Evolutionary conservation across 2,113 vertebrate genomes (phyloP).

Genomic region (Brachirus orientalis): DNA sequence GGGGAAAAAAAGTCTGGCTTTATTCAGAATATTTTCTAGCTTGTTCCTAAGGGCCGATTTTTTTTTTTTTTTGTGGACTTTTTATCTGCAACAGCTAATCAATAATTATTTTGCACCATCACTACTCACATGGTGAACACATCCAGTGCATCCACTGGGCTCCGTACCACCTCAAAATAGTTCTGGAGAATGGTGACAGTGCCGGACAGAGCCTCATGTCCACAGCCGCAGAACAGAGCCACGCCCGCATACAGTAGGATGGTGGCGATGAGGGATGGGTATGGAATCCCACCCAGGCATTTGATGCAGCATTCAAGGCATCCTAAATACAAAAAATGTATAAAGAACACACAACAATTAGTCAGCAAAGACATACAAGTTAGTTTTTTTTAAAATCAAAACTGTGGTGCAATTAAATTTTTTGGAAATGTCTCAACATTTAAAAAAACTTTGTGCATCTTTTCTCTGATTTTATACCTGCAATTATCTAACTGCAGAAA

Average conservation of each 20-base stretch:
- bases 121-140: conserved; percentile 95
- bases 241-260: conserved; percentile 97
- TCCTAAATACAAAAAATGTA: conserved; percentile 76
- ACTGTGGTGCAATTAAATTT: too few species aligned
- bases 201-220: conserved; percentile 96
- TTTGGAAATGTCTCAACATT: too few species aligned
- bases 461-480: background rate
- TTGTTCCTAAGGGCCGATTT: background rate
- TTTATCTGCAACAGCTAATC: background rate
- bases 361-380: background rate
- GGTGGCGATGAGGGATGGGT: conserved; percentile 95
- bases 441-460: too few species aligned
- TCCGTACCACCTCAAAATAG: conserved; percentile 96
- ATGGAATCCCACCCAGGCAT: conserved; percentile 98
- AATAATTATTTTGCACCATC: background rate
- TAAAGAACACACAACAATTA: background rate
- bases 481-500: too few species aligned
- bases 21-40: too few species aligned
- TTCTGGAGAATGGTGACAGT: conserved; percentile 97
- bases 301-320: conserved; percentile 98
- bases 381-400: conserved; percentile 14
- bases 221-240: conserved; percentile 97
- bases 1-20: too few species aligned
- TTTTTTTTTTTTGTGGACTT: background rate
- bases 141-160: conserved; percentile 91